A percentile compares a stretch with the other conserved stretches of the same genome.
These are phyloP conservation scores for pig (Sus scrofa) DNA, from an alignment of 2,113 vertebrate species.

Conservation along the genomic window T2T-Sscrofa CM000828.6:72616001-72616500, in stretches of 20 bases:
- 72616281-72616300: neutral
- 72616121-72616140: neutral
- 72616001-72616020: neutral
- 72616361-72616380: fast-evolving
- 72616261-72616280: neutral
- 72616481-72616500: no score
- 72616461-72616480: no score
- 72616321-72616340: neutral
- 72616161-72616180: no score
- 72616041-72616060: fast-evolving
- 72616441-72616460: neutral
- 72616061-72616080: neutral
- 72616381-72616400: fast-evolving
- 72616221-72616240: no score
- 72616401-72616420: neutral
- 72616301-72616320: no score
- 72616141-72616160: fast-evolving
- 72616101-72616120: neutral
- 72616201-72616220: neutral
- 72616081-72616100: fast-evolving
- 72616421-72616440: neutral
- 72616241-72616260: neutral
- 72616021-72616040: no score
- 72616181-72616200: neutral
- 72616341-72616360: fast-evolving